These are phyloP conservation scores for Erpornis zantholeuca DNA, from an alignment of 2,113 vertebrate genomes.

Conservation along the genomic window DNA sequence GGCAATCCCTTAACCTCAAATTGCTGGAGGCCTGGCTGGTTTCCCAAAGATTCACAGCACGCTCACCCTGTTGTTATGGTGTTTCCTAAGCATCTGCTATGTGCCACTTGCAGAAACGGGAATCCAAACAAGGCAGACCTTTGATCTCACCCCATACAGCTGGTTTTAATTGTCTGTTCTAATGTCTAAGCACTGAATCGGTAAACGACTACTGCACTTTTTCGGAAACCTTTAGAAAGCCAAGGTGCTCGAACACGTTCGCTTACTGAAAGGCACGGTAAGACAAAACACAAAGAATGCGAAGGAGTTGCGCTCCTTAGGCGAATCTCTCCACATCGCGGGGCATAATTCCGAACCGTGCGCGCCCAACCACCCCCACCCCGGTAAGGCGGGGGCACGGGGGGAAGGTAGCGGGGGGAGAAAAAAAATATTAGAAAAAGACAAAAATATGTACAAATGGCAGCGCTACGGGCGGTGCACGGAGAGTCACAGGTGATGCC, in stretches of 20 bases:
- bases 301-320: not conserved
- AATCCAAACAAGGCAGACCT: not conserved
- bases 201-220: not conserved
- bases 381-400: no score
- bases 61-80: not conserved
- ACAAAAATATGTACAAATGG: not conserved
- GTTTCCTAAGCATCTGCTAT: not conserved
- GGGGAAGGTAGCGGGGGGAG: fast-evolving
- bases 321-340: not conserved
- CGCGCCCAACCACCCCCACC: not conserved
- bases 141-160: not conserved
- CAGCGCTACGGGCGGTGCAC: not conserved
- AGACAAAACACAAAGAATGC: not conserved
- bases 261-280: not conserved
- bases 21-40: constrained; percentile 34
- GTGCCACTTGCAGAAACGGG: not conserved
- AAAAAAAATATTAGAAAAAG: not conserved
- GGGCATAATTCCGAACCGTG: not conserved
- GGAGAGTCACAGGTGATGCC: not conserved
- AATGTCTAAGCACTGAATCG: fast-evolving
- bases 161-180: not conserved
- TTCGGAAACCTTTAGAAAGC: not conserved
- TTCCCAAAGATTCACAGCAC: constrained; percentile 22
- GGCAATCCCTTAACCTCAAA: not conserved
- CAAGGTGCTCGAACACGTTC: not conserved